Percentiles rank a stretch among this genome's conserved stretches.
Conservation (phyloP, 2,888 invertebrate genomes). For the Tyria jacobaeae region DNA sequence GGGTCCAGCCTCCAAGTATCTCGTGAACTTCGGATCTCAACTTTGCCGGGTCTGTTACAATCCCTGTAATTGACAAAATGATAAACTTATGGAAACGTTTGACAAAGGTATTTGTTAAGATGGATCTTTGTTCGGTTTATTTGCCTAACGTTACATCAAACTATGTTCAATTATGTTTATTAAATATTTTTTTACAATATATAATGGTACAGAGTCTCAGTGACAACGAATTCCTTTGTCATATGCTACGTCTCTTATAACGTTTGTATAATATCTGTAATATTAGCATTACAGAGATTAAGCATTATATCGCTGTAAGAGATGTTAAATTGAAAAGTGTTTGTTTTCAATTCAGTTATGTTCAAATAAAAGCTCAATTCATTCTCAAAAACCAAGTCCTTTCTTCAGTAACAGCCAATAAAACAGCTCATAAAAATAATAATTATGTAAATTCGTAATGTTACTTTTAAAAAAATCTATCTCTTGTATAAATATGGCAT, state of each 20-base stretch:
- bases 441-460: constrained; percentile 27
- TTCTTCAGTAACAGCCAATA: constrained; percentile 28
- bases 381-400: constrained; percentile 28
- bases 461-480: constrained; percentile 25
- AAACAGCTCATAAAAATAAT: constrained; percentile 31
- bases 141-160: neutral
- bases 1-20: constrained; percentile 84
- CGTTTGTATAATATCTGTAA: constrained; percentile 20
- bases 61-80: constrained; percentile 61
- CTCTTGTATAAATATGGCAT: constrained; percentile 24
- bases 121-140: constrained; percentile 19
- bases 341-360: constrained; percentile 28
- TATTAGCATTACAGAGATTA: constrained; percentile 15
- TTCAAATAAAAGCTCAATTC: constrained; percentile 22
- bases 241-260: constrained; percentile 30
- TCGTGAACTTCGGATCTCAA: constrained; percentile 69
- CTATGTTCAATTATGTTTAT: neutral
- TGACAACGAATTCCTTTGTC: constrained; percentile 46
- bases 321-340: constrained; percentile 38
- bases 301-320: constrained; percentile 22
- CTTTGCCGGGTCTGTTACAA: constrained; percentile 72
- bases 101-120: constrained; percentile 62
- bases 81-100: constrained; percentile 59
- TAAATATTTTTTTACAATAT: neutral
- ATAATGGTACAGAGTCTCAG: constrained; percentile 4